These are phyloP conservation scores for Aphaenogaster floridana DNA, from an alignment of 1,140 invertebrate genomes.

Conservation along the genomic window DNA sequence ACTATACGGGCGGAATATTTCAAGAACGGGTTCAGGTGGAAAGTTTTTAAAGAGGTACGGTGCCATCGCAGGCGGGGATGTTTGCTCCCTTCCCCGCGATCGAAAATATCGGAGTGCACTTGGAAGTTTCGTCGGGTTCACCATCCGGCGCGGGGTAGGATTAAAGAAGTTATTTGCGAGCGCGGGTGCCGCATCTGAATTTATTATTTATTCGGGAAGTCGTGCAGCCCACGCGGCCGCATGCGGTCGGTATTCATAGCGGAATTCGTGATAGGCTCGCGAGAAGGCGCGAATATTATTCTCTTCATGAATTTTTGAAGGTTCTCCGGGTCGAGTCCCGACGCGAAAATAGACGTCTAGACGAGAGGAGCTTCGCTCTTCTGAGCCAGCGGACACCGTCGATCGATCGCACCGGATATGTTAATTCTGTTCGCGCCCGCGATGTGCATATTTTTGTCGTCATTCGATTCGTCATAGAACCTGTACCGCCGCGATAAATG, in stretches of 20 bases:
- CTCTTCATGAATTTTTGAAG: conserved; percentile 74
- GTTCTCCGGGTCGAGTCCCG: background rate
- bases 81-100: conserved; percentile 19
- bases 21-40: conserved; percentile 7
- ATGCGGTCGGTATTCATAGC: conserved; percentile 71
- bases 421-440: conserved; percentile 1
- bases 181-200: conserved; percentile 64
- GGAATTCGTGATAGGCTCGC: conserved; percentile 66
- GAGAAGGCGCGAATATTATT: conserved; percentile 65
- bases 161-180: conserved; percentile 77
- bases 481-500: background rate
- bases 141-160: conserved; percentile 46
- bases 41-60: conserved; percentile 46
- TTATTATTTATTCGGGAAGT: conserved; percentile 73
- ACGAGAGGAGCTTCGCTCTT: conserved; percentile 19
- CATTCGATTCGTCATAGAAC: background rate
- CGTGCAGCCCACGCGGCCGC: conserved; percentile 23
- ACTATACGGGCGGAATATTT: conserved; percentile 27
- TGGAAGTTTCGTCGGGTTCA: conserved; percentile 63
- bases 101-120: conserved; percentile 62
- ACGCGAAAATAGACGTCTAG: conserved; percentile 51
- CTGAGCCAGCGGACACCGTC: background rate
- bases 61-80: background rate
- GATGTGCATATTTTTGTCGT: background rate
- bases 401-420: conserved; percentile 17